A percentile compares a stretch with the other conserved stretches of the same genome.
Evolutionary conservation across 2,888 invertebrate genomes (phyloP).

Genomic region (Latheticus oryzae): DNA sequence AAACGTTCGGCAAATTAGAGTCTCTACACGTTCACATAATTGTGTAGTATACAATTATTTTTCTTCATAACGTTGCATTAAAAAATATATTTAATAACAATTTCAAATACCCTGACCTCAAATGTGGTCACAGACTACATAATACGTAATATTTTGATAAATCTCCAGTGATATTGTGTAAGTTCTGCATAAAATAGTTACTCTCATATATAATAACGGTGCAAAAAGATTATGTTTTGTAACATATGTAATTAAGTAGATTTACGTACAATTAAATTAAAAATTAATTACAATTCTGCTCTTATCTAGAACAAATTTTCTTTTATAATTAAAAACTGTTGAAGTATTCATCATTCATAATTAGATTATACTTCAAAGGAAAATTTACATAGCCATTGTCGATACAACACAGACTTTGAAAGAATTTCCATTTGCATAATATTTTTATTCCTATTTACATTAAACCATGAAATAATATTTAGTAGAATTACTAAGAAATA

Average conservation of each 20-base stretch:
- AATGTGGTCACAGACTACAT: neutral
- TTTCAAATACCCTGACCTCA: conserved; percentile 2
- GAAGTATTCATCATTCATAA: too few relatives aligned
- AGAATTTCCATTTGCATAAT: conserved; percentile 1
- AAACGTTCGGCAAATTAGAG: too few relatives aligned
- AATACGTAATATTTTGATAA: conserved; percentile 10
- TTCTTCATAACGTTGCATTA: conserved; percentile 1
- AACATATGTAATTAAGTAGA: conserved; percentile 16
- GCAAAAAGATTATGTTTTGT: too few relatives aligned
- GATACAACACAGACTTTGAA: neutral
- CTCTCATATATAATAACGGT: neutral
- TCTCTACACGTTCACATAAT: too few relatives aligned
- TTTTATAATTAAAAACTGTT: neutral
- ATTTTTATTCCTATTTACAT: conserved; percentile 1
- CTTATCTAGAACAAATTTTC: neutral
- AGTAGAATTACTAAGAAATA: neutral
- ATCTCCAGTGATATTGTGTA: conserved; percentile 5
- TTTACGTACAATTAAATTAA: conserved; percentile 22
- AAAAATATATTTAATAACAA: neutral
- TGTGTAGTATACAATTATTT: too few relatives aligned
- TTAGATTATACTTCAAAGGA: conserved; percentile 9
- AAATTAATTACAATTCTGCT: conserved; percentile 20
- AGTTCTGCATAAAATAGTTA: conserved; percentile 4
- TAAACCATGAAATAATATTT: conserved; percentile 10
- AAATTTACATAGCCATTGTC: conserved; percentile 11